phyloP scores from a whole-genome alignment of 2,888 invertebrate genomes.

The Leptarthrus brevirostris region DNA sequence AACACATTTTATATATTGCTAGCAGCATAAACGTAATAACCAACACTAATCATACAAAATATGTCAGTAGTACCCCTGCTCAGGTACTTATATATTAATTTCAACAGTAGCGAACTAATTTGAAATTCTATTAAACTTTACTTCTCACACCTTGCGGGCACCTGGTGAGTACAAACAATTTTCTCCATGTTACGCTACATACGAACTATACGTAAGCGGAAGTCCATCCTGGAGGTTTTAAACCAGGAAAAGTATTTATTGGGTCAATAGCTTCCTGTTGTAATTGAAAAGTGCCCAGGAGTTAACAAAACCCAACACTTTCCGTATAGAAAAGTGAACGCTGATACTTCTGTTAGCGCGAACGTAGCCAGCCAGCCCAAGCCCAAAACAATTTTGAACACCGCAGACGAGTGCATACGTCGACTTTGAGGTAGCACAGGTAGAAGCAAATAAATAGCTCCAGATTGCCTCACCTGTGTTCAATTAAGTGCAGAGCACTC shows the following conservation, averaged over 20 bases:
- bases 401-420: slow-evolving; percentile 8
- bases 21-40: too few relatives aligned
- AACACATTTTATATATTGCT: too few relatives aligned
- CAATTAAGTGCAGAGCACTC: slow-evolving; percentile 1
- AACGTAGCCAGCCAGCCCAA: background rate
- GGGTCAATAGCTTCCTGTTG: slow-evolving; percentile 20
- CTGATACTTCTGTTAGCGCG: background rate
- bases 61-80: too few relatives aligned
- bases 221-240: background rate
- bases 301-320: slow-evolving; percentile 10
- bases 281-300: slow-evolving; percentile 40
- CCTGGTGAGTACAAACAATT: slow-evolving; percentile 5
- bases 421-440: background rate
- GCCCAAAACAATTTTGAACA: slow-evolving; percentile 13
- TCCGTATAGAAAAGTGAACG: background rate
- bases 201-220: too few relatives aligned
- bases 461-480: slow-evolving; percentile 32
- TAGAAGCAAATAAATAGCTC: slow-evolving; percentile 11
- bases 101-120: slow-evolving; percentile 17
- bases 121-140: slow-evolving; percentile 40
- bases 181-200: background rate
- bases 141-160: slow-evolving; percentile 21
- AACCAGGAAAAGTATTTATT: slow-evolving; percentile 13
- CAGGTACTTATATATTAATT: slow-evolving; percentile 29
- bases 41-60: too few relatives aligned